Percentiles rank a stretch among this genome's conserved stretches.
These are phyloP conservation scores for Mesoligia furuncula DNA, from an alignment of 2,888 invertebrate genomes.

Conservation along the genomic window DNA sequence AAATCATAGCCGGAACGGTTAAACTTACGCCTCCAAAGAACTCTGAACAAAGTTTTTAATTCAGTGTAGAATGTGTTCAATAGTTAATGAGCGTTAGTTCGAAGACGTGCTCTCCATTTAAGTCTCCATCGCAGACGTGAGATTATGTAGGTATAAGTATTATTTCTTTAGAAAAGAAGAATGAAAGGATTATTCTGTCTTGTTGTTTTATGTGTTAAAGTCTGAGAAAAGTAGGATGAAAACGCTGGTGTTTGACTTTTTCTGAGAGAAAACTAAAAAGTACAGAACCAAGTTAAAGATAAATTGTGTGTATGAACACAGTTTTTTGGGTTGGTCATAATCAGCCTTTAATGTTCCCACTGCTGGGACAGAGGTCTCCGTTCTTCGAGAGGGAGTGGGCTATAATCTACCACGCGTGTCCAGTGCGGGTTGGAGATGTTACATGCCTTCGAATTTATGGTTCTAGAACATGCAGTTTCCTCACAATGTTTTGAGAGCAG, in stretches of 20 bases:
- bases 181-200: background rate
- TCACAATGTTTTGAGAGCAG: no score
- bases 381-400: no score
- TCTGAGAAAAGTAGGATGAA: background rate
- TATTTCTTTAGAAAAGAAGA: background rate
- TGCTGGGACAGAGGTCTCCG: no score
- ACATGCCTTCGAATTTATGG: no score
- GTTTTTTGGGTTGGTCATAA: background rate
- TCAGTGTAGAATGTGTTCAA: constrained; percentile 37
- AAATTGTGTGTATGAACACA: background rate
- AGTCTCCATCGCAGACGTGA: background rate
- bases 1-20: constrained; percentile 22
- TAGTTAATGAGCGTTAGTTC: constrained; percentile 18
- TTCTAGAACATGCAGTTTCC: no score
- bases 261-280: background rate
- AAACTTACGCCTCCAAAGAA: constrained; percentile 10
- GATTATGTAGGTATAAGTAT: background rate
- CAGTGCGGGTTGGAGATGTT: no score
- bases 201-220: background rate
- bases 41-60: constrained; percentile 38
- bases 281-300: background rate
- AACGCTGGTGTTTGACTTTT: background rate
- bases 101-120: constrained; percentile 9
- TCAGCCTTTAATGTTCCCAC: background rate
- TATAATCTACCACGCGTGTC: no score